Evolutionary conservation across 2,797 vertebrate genomes (phyloP).

Genomic region (Crenuchus spilurus): DNA sequence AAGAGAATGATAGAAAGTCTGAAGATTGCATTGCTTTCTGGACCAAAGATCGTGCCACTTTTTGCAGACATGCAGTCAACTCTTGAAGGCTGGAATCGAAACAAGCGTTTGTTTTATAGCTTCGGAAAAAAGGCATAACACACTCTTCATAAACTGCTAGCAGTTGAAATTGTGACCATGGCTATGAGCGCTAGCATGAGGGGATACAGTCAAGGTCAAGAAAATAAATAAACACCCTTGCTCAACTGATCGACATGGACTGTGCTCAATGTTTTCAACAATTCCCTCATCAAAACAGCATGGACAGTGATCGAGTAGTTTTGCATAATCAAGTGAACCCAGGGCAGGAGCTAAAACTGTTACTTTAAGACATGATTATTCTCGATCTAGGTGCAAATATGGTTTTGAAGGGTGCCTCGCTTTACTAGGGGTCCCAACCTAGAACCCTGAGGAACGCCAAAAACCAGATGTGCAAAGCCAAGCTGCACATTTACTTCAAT

Average conservation of each 20-base stretch:
- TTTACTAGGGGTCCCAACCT: conserved; percentile 52
- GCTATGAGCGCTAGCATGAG: conserved; percentile 36
- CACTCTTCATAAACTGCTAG: conserved; percentile 52
- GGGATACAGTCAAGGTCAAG: not conserved
- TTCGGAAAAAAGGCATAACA: conserved; percentile 38
- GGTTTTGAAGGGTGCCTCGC: conserved; percentile 56
- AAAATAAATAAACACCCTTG: not conserved
- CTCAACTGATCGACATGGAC: conserved; percentile 23
- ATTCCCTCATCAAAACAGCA: conserved; percentile 37
- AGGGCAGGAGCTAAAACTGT: conserved; percentile 58
- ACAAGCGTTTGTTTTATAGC: conserved; percentile 35
- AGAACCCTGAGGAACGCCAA: conserved; percentile 54
- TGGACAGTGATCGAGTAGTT: conserved; percentile 56
- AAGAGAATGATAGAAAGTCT: conserved; percentile 59
- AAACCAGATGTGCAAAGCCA: conserved; percentile 56
- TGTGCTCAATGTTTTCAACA: conserved; percentile 23
- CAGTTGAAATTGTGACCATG: conserved; percentile 55
- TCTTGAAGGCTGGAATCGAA: conserved; percentile 58
- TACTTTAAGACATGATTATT: conserved; percentile 61
- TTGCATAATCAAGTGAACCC: conserved; percentile 76
- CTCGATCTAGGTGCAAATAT: conserved; percentile 42
- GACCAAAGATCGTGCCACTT: conserved; percentile 44
- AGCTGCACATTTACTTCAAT: conserved; percentile 67
- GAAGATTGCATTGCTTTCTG: conserved; percentile 58
- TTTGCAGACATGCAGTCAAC: conserved; percentile 57